Conservation (phyloP, 1,140 invertebrate species). For the Microplitis mediator region DNA sequence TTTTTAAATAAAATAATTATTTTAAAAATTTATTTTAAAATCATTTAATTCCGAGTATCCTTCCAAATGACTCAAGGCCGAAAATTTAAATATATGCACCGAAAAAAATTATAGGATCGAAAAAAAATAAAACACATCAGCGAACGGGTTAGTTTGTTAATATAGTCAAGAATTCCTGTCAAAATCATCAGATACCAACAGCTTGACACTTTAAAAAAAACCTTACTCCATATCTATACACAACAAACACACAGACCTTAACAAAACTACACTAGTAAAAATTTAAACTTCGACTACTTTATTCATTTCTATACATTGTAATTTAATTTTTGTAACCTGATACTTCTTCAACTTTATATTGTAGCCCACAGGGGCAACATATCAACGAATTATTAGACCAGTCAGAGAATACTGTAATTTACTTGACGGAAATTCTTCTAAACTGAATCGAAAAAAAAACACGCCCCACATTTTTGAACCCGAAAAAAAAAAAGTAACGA, state of each 20-base stretch:
- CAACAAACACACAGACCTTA: not conserved
- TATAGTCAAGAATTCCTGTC: constrained; percentile 31
- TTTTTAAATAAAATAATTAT: not conserved
- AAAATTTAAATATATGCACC: no score
- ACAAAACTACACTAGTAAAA: no score
- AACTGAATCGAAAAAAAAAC: not conserved
- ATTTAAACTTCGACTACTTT: not conserved
- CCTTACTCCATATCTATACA: not conserved
- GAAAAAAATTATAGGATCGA: no score
- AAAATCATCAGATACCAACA: constrained; percentile 45
- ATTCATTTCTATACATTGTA: constrained; percentile 44
- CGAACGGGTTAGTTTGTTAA: constrained; percentile 5
- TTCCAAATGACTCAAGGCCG: no score
- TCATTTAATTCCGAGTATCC: no score
- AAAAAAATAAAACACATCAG: not conserved
- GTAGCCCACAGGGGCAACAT: constrained; percentile 10
- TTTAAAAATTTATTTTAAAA: no score
- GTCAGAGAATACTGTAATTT: not conserved
- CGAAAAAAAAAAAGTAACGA: no score
- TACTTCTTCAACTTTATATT: constrained; percentile 23
- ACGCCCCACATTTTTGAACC: not conserved
- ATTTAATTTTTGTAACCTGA: constrained; percentile 56
- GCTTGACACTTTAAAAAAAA: constrained; percentile 6
- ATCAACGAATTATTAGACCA: constrained; percentile 35
- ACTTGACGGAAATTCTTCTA: constrained; percentile 1